Evolutionary conservation across 2,797 vertebrate genomes (phyloP), one percentile per base, ranked within the genome.

Genomic region (Loriculus beryllinus): DNA sequence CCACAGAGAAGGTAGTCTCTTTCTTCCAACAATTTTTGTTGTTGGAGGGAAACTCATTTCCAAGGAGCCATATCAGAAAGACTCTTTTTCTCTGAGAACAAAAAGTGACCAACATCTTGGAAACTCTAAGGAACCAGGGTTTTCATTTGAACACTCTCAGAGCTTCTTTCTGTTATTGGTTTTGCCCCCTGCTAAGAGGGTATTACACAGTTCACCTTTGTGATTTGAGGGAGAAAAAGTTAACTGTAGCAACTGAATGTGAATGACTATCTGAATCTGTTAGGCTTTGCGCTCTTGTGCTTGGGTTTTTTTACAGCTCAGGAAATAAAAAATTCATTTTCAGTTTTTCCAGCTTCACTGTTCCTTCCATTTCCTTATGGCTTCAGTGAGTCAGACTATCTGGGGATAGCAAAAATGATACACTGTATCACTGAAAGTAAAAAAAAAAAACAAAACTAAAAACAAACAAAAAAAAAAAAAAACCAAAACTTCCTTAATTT

Each of bases 171-270:
- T 31, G 20, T 26, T 5, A 1, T 17, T 87, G 5, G 1, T 39
- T 43, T 59, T 4, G 2, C 1, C 3, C 3, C 8, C 9, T 2
- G 1, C 6, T 54, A 25, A 78, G 19, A 76, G 5, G 5, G 6
- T 31, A 54, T 45, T 56, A 51, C 6, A 52, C 31, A 72, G 56
- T 12, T 79, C 47, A 54, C 6, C 16, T 79, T 68, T 59, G 22
- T 56, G 51, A 72, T 52, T 12, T 86, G 63, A 72, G 7, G 12
- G 8, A 64, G 9, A 1, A 59, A 49, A 88, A 54, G 28, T 69
- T 64, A 85, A 49, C 45, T 83, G 39, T 15, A 57, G 7, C 5
- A 75, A 81, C 7, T 18, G 31, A 72, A 86, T 63, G 18, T 11
- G 4, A 47, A 72, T 54, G 6, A 42, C 20, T 64, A 48, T 28